Evolutionary conservation across 2,888 invertebrate genomes (phyloP).

Genomic region (Amphipoea oculea): DNA sequence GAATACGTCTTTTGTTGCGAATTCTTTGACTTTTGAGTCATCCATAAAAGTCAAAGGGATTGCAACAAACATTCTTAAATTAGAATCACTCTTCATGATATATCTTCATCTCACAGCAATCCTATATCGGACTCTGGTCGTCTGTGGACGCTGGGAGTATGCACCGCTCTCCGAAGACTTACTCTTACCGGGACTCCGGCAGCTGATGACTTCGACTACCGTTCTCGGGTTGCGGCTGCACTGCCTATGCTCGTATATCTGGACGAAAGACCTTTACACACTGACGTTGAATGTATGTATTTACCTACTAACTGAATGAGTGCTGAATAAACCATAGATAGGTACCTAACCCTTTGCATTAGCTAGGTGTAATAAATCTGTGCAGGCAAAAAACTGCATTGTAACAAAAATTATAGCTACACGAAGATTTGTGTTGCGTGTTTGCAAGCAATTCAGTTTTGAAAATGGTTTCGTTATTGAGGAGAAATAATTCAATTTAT

Average conservation of each 20-base stretch:
- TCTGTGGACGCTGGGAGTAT: slow-evolving; percentile 86
- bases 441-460: slow-evolving; percentile 11
- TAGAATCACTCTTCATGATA: background rate
- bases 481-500: background rate
- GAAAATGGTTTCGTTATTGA: slow-evolving; percentile 3
- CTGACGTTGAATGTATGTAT: slow-evolving; percentile 77
- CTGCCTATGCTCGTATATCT: slow-evolving; percentile 83
- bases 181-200: slow-evolving; percentile 79
- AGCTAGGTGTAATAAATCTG: background rate
- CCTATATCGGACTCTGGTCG: slow-evolving; percentile 82
- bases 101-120: slow-evolving; percentile 73
- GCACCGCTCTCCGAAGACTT: slow-evolving; percentile 81
- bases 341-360: background rate
- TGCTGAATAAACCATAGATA: background rate
- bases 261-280: slow-evolving; percentile 81
- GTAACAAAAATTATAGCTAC: background rate
- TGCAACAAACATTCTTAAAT: background rate
- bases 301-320: background rate
- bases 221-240: slow-evolving; percentile 76
- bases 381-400: slow-evolving; percentile 1
- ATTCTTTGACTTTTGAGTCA: background rate
- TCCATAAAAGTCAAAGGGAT: no score
- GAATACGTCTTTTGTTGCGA: background rate
- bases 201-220: slow-evolving; percentile 77
- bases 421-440: slow-evolving; percentile 16